Evolutionary conservation across 2,797 vertebrate species (phyloP).

Genomic region (Ispidina lecontei): DNA sequence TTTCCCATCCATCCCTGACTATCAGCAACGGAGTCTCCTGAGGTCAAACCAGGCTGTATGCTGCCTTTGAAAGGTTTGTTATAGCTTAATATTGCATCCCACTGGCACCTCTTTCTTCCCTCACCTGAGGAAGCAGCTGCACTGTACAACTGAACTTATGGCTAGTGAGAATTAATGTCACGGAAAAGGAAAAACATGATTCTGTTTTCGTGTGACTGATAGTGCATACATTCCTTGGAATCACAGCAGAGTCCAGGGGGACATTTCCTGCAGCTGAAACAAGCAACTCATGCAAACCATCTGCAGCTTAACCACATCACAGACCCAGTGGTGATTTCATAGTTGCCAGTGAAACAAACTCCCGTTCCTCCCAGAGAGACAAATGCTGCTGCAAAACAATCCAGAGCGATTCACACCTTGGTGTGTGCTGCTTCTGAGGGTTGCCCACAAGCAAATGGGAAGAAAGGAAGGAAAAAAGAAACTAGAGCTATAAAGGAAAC

Average conservation of each 20-base stretch:
- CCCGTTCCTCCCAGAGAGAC: conserved; percentile 60
- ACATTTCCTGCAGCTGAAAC: conserved; percentile 66
- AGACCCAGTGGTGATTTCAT: conserved; percentile 72
- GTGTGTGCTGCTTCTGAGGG: conserved; percentile 6
- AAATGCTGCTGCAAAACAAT: conserved; percentile 62
- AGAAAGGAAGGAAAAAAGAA: not conserved
- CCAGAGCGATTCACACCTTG: conserved; percentile 26
- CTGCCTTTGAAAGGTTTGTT: not conserved
- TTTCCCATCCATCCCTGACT: not conserved
- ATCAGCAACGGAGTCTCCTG: not conserved
- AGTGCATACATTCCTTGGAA: conserved; percentile 66
- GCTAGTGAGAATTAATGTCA: conserved; percentile 57
- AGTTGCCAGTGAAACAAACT: conserved; percentile 72
- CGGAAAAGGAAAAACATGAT: conserved; percentile 58
- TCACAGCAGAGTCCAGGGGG: conserved; percentile 46
- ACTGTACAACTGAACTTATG: conserved; percentile 1
- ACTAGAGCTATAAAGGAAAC: not conserved
- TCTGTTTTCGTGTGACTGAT: conserved; percentile 60
- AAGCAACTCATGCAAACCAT: conserved; percentile 69
- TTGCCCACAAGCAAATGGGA: conserved; percentile 27
- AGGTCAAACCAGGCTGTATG: not conserved
- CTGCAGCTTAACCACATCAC: conserved; percentile 70
- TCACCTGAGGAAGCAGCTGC: not conserved
- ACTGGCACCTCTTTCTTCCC: not conserved
- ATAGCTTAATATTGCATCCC: not conserved